These are phyloP conservation scores for Megalops atlanticus DNA, from an alignment of 2,113 vertebrate genomes.

Conservation along the genomic window DNA sequence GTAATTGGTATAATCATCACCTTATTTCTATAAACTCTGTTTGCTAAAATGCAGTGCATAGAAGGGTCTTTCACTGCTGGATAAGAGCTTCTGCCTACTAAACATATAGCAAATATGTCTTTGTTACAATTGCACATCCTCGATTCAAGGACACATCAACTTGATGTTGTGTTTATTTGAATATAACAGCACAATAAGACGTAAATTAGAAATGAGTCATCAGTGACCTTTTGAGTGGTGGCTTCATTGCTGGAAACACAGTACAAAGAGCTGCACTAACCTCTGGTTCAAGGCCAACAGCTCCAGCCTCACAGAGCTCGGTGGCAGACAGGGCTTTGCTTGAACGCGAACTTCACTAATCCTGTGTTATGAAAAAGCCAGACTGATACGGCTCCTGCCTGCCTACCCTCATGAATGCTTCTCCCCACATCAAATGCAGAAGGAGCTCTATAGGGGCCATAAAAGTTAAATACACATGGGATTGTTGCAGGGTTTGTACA, in stretches of 20 bases:
- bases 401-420: neutral
- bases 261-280: neutral
- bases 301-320: neutral
- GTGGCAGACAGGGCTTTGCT: neutral
- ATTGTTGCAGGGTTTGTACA: conserved; percentile 17
- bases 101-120: neutral
- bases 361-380: neutral
- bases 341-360: conserved; percentile 3
- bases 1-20: conserved; percentile 48
- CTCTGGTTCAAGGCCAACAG: neutral
- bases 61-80: neutral
- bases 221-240: neutral
- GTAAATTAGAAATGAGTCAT: neutral
- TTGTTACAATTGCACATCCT: neutral
- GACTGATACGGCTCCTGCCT: conserved; percentile 23
- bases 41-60: neutral
- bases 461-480: conserved; percentile 18
- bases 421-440: neutral
- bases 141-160: neutral
- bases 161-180: neutral
- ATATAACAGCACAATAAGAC: neutral
- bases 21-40: conserved; percentile 29
- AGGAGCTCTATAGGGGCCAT: neutral
- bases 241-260: neutral
- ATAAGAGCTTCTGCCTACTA: neutral